phyloP scores from a whole-genome alignment of 2,888 invertebrate genomes.

The Agriotes lineatus region DNA sequence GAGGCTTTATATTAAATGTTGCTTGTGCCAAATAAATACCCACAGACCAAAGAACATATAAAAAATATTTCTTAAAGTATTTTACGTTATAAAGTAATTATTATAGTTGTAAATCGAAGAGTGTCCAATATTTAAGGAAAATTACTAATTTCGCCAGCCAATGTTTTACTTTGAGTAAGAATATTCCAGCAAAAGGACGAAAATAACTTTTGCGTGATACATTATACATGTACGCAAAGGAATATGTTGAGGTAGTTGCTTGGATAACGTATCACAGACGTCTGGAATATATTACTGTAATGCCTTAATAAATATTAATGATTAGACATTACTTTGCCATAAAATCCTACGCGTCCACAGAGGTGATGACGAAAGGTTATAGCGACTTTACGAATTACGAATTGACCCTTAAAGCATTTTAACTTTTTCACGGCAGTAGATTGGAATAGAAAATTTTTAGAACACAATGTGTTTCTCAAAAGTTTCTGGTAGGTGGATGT shows the following conservation, averaged over 20 bases:
- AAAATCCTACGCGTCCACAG: background rate
- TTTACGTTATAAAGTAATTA: background rate
- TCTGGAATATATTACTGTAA: conserved; percentile 13
- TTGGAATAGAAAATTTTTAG: too few species aligned
- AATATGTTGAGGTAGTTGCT: conserved; percentile 15
- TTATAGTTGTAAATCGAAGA: too few species aligned
- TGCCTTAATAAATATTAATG: conserved; percentile 22
- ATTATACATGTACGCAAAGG: conserved; percentile 22
- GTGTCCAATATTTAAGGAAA: background rate
- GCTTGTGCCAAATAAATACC: too few species aligned
- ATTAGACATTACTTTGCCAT: background rate
- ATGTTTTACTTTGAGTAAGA: background rate
- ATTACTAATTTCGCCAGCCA: background rate
- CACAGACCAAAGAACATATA: too few species aligned
- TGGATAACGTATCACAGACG: conserved; percentile 16
- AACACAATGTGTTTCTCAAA: too few species aligned
- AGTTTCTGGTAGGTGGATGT: too few species aligned
- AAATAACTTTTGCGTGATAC: background rate
- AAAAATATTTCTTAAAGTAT: too few species aligned
- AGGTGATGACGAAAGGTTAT: background rate
- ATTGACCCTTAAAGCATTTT: too few species aligned
- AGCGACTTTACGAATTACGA: too few species aligned
- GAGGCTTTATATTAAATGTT: too few species aligned
- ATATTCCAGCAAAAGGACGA: background rate
- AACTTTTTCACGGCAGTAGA: too few species aligned